Evolutionary conservation across 2,888 invertebrate species (phyloP).

Genomic region (Nemoura dubitans): DNA sequence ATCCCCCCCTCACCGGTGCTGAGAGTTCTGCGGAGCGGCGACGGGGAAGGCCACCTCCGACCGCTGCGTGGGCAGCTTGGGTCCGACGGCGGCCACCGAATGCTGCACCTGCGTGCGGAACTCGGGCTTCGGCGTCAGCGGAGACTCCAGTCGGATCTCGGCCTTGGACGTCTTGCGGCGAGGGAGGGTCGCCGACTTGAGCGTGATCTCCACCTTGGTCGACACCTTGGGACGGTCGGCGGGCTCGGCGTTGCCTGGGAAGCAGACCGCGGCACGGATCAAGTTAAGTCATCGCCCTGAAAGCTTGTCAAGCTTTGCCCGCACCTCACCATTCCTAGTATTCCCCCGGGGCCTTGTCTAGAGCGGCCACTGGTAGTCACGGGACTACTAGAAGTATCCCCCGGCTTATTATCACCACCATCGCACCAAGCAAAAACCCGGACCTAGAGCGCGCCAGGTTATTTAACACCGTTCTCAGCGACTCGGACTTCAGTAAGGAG

Average conservation of each 20-base stretch:
- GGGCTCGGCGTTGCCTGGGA: constrained; percentile 21
- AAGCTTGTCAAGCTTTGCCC: no score
- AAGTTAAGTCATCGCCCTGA: no score
- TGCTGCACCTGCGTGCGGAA: constrained; percentile 71
- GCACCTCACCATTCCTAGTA: no score
- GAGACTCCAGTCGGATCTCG: constrained; percentile 68
- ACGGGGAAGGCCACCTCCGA: constrained; percentile 69
- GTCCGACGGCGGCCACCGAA: constrained; percentile 61
- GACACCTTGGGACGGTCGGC: constrained; percentile 60
- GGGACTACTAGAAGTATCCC: no score
- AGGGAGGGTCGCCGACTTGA: constrained; percentile 74
- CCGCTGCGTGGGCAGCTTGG: constrained; percentile 61
- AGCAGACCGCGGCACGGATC: no score
- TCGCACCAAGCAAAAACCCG: no score
- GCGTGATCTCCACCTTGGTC: constrained; percentile 71
- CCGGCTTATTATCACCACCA: no score
- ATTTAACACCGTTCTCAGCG: no score
- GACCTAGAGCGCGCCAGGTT: no score
- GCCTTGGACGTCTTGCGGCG: constrained; percentile 72
- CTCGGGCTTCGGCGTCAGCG: constrained; percentile 54
- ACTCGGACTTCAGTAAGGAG: no score
- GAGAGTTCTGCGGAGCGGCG: constrained; percentile 54
- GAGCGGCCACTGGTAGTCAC: no score
- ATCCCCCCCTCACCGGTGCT: constrained; percentile 43
- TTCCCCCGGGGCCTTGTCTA: no score